Evolutionary conservation across 92 coral and sea anemone species (phyloP).

Genomic region (Zoanthus sansibaricus): DNA sequence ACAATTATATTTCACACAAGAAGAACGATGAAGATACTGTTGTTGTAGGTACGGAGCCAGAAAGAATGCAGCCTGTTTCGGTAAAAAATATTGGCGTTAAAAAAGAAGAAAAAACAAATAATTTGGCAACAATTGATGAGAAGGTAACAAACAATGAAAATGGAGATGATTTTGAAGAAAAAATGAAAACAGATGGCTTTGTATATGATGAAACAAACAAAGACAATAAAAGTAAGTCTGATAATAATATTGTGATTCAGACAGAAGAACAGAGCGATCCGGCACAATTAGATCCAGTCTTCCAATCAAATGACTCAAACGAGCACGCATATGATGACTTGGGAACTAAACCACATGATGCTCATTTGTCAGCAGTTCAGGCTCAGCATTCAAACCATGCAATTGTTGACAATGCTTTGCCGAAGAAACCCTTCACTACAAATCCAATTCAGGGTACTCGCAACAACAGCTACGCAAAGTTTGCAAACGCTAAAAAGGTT

Average conservation of each 20-base stretch:
- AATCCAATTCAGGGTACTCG: not conserved
- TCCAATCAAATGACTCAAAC: not conserved
- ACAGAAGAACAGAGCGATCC: not conserved
- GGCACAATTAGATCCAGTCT: conserved; percentile 13
- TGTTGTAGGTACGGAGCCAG: conserved; percentile 6
- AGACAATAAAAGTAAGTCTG: not conserved
- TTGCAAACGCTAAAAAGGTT: conserved; percentile 51
- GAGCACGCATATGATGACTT: not conserved
- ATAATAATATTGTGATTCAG: not conserved
- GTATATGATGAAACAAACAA: conserved; percentile 12
- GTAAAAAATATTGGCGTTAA: conserved; percentile 27
- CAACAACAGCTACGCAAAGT: conserved; percentile 47
- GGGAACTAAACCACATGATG: not conserved
- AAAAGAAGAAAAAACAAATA: conserved; percentile 7
- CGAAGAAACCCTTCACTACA: not conserved
- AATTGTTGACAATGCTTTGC: conserved; percentile 10
- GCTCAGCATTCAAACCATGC: not conserved
- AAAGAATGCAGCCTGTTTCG: not conserved
- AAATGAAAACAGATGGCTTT: conserved; percentile 15
- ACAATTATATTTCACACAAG: not conserved
- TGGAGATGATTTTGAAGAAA: not conserved
- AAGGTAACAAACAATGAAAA: conserved; percentile 35
- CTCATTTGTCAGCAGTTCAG: not conserved
- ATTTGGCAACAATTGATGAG: conserved; percentile 28
- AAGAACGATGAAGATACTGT: not conserved